A percentile compares a stretch with the other conserved stretches of the same genome.
phyloP scores from a whole-genome alignment of 2,113 vertebrate genomes.

The Cacatua alba region DNA sequence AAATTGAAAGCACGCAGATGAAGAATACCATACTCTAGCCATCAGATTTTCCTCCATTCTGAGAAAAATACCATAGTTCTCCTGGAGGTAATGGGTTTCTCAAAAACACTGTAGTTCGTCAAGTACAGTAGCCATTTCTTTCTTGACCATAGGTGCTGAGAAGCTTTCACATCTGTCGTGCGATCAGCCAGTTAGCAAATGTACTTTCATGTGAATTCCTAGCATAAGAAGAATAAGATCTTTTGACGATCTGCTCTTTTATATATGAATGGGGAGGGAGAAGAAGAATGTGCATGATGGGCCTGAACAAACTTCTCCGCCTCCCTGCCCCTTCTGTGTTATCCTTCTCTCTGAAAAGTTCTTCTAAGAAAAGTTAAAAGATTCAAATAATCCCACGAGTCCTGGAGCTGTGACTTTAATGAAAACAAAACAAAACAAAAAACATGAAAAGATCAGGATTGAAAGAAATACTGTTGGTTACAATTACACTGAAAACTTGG shows the following conservation, averaged over 20 bases:
- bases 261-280: background rate
- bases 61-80: conserved; percentile 10
- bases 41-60: conserved; percentile 8
- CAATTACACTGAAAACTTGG: background rate
- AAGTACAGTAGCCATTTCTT: background rate
- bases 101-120: background rate
- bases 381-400: background rate
- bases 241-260: background rate
- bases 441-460: background rate
- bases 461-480: background rate
- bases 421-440: background rate
- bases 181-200: background rate
- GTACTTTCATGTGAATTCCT: background rate
- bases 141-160: background rate
- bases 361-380: background rate
- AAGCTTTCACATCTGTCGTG: background rate
- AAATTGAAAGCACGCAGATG: background rate
- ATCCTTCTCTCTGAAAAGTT: background rate
- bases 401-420: background rate
- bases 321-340: background rate
- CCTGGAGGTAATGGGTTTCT: background rate
- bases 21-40: conserved; percentile 28
- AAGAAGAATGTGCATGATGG: background rate
- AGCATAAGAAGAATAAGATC: background rate
- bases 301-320: background rate